phyloP scores from a whole-genome alignment of 2,113 vertebrate genomes.

The Leptobrachium leishanense region DNA sequence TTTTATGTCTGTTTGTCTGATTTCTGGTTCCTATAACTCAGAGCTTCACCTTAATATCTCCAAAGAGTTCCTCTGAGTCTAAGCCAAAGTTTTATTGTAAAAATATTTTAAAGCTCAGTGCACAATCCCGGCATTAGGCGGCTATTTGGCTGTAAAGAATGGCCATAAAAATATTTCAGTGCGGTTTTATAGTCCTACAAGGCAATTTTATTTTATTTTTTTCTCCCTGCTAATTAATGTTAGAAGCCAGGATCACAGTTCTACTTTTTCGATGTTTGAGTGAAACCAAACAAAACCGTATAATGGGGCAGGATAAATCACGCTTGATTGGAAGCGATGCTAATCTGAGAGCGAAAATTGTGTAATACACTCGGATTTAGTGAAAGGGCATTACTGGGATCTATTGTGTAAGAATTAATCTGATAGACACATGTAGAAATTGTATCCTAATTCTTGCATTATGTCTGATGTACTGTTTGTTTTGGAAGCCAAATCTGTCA shows the following conservation, averaged over 20 bases:
- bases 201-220: constrained; percentile 24
- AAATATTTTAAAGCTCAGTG: constrained; percentile 9
- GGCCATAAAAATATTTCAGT: constrained; percentile 27
- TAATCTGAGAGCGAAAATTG: too few relatives aligned
- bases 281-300: neutral
- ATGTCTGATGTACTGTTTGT: too few relatives aligned
- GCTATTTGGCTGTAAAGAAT: constrained; percentile 29
- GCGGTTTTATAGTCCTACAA: constrained; percentile 20
- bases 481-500: too few relatives aligned
- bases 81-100: neutral
- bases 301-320: neutral
- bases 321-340: neutral
- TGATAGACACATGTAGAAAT: too few relatives aligned
- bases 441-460: too few relatives aligned
- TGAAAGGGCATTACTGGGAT: too few relatives aligned
- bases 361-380: too few relatives aligned
- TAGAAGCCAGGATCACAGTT: neutral
- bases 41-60: constrained; percentile 8
- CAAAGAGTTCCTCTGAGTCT: constrained; percentile 15
- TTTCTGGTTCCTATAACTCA: neutral
- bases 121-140: constrained; percentile 6
- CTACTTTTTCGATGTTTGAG: neutral
- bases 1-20: neutral
- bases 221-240: constrained; percentile 26
- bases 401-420: too few relatives aligned